Percentiles rank a stretch among this genome's conserved stretches.
phyloP scores from a whole-genome alignment of 2,113 vertebrate genomes.

The Sapajus apella region DNA sequence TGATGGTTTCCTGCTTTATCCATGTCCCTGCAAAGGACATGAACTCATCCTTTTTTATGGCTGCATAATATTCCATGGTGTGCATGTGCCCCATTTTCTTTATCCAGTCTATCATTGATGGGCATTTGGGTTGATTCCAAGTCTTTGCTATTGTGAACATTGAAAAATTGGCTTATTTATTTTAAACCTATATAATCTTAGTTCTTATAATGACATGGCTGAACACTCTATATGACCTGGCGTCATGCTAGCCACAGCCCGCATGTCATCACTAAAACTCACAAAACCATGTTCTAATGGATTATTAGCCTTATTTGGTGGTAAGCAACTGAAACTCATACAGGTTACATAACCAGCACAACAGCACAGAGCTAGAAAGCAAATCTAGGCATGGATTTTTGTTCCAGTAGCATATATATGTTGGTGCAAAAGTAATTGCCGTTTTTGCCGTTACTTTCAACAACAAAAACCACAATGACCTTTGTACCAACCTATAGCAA shows the following conservation, averaged over 20 bases:
- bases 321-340: not conserved
- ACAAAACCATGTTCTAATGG: fast-evolving
- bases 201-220: not conserved
- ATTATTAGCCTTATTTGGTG: not conserved
- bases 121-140: too few species aligned
- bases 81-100: too few species aligned
- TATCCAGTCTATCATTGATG: too few species aligned
- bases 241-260: not conserved
- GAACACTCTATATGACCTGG: not conserved
- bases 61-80: too few species aligned
- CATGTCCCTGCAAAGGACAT: too few species aligned
- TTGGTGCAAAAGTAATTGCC: too few species aligned
- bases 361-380: not conserved
- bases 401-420: not conserved
- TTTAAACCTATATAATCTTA: not conserved
- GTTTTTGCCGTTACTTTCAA: too few species aligned
- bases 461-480: too few species aligned
- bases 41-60: too few species aligned
- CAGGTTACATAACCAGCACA: not conserved
- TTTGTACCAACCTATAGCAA: too few species aligned
- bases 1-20: too few species aligned
- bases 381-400: not conserved
- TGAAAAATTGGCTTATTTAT: not conserved
- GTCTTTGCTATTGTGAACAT: too few species aligned
- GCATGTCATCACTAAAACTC: not conserved